Percentiles rank a stretch among this genome's conserved stretches.
Conservation (phyloP, 1,140 invertebrate genomes). For the Meloidogyne exigua region DNA sequence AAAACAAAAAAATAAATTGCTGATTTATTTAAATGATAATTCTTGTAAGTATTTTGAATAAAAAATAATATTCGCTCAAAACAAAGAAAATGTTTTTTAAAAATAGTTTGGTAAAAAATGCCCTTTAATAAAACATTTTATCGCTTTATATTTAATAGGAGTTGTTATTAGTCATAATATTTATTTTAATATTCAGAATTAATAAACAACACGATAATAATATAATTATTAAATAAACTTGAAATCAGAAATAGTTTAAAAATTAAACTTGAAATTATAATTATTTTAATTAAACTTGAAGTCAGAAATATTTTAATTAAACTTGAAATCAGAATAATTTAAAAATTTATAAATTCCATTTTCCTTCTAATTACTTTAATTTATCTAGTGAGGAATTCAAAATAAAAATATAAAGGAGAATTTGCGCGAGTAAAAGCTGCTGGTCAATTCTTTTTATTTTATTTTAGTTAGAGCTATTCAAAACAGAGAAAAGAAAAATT, state of each 20-base stretch:
- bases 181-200: no score
- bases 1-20: not conserved
- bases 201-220: no score
- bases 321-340: no score
- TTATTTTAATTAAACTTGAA: no score
- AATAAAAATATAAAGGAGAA: constrained; percentile 2
- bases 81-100: not conserved
- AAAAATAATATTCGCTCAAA: not conserved
- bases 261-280: no score
- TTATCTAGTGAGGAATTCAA: not conserved
- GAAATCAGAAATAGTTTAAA: no score
- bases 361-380: not conserved
- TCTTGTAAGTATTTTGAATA: not conserved
- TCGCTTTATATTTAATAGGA: no score
- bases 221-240: no score
- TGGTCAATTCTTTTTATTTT: not conserved
- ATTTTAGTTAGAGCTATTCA: not conserved
- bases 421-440: constrained; percentile 1
- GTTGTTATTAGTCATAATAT: no score
- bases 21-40: constrained; percentile 5
- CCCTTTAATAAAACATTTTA: no score
- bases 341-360: no score
- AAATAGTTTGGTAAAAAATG: not conserved
- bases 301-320: no score
- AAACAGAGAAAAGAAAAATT: not conserved